Evolutionary conservation across 2,113 vertebrate species (phyloP).

Genomic region (Andinoacara biseriatus): DNA sequence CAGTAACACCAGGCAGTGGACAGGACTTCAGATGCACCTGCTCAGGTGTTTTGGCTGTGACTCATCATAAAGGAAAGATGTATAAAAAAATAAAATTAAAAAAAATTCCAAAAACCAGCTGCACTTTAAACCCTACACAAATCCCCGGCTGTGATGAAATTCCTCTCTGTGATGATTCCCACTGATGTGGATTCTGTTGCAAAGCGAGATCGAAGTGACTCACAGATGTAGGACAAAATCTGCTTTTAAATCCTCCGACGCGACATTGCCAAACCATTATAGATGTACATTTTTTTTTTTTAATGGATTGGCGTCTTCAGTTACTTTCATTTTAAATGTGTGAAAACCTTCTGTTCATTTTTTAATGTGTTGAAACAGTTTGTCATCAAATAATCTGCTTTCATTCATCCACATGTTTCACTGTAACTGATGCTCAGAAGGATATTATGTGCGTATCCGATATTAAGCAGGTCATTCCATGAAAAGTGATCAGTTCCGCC

Average conservation of each 20-base stretch:
- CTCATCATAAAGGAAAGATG: slow-evolving; percentile 37
- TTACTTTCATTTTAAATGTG: slow-evolving; percentile 43
- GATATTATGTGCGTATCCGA: not conserved
- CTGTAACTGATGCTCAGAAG: not conserved
- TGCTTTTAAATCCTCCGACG: not conserved
- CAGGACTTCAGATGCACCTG: slow-evolving; percentile 27
- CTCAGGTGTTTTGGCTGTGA: slow-evolving; percentile 30
- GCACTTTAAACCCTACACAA: slow-evolving; percentile 75
- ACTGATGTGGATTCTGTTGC: slow-evolving; percentile 33
- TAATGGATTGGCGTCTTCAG: slow-evolving; percentile 43
- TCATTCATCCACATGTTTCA: slow-evolving; percentile 9
- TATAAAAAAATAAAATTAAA: not conserved
- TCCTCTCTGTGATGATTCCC: slow-evolving; percentile 55
- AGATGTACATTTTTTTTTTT: too few species aligned
- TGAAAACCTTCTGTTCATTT: slow-evolving; percentile 10
- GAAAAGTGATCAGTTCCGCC: not conserved
- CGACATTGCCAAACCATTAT: slow-evolving; percentile 53
- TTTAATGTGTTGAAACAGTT: slow-evolving; percentile 9
- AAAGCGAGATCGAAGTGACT: slow-evolving; percentile 24
- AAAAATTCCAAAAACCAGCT: slow-evolving; percentile 73
- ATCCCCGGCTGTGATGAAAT: slow-evolving; percentile 32
- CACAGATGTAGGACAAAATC: not conserved
- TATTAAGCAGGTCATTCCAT: not conserved
- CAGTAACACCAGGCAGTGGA: slow-evolving; percentile 7
- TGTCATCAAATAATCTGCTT: not conserved